Evolutionary conservation across 2,888 invertebrate genomes (phyloP).

Genomic region (Brenthis hecate): DNA sequence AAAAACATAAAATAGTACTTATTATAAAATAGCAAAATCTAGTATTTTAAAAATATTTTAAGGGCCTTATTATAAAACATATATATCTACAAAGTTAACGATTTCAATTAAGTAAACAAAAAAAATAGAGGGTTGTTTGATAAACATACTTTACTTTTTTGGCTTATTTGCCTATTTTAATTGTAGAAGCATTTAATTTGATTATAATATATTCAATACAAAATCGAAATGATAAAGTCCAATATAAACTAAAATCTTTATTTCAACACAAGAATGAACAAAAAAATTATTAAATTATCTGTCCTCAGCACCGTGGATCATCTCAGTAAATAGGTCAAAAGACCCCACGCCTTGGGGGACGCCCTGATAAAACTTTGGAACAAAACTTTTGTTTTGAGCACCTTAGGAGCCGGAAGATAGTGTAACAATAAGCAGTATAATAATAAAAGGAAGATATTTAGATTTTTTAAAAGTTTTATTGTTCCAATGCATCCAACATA

Average conservation of each 20-base stretch:
- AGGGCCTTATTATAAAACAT: too few species aligned
- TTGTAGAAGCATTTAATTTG: not conserved
- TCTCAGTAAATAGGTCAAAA: constrained; percentile 78
- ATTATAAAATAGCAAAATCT: too few species aligned
- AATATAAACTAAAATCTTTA: constrained; percentile 11
- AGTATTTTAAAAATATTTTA: too few species aligned
- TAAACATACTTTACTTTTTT: too few species aligned
- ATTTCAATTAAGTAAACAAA: too few species aligned
- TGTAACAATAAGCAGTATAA: constrained; percentile 43
- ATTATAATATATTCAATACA: not conserved
- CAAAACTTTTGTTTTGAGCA: constrained; percentile 80
- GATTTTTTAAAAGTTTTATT: constrained; percentile 4
- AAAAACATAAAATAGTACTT: too few species aligned
- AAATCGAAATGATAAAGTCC: constrained; percentile 40
- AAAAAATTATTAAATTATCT: constrained; percentile 39
- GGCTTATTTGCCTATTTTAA: not conserved
- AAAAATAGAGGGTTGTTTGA: too few species aligned
- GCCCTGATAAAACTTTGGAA: constrained; percentile 73
- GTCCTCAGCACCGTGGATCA: constrained; percentile 54
- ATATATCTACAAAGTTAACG: too few species aligned
- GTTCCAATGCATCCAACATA: too few species aligned
- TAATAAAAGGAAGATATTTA: constrained; percentile 23
- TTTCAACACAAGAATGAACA: constrained; percentile 21
- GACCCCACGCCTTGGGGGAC: constrained; percentile 57
- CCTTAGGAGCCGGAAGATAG: constrained; percentile 54